Evolutionary conservation across 2,888 invertebrate genomes (phyloP).

Genomic region (Platynereis dumerilii): DNA sequence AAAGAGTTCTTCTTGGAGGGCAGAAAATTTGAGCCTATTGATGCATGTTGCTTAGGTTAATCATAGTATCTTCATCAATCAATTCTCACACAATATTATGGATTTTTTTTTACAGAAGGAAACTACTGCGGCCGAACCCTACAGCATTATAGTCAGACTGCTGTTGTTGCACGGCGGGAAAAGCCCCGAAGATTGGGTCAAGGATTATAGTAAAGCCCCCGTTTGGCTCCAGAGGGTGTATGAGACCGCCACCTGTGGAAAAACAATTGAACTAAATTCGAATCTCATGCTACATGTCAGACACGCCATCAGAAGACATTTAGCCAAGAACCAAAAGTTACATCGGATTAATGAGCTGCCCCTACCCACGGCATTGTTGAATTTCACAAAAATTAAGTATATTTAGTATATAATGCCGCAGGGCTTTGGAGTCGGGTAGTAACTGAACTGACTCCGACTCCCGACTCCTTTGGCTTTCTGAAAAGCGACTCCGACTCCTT

Average conservation of each 20-base stretch:
- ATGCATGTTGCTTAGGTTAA: no score
- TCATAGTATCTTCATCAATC: no score
- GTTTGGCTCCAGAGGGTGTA: constrained; percentile 16
- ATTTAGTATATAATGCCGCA: no score
- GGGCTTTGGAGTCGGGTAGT: no score
- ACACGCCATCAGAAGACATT: constrained; percentile 7
- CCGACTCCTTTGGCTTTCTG: no score
- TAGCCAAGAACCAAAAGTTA: constrained; percentile 7
- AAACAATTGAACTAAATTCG: background rate
- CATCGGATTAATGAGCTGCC: constrained; percentile 12
- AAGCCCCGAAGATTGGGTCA: constrained; percentile 4
- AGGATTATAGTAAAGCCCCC: constrained; percentile 17
- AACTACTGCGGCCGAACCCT: no score
- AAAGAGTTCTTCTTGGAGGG: no score
- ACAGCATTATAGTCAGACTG: constrained; percentile 7
- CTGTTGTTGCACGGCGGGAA: constrained; percentile 13
- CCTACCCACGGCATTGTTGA: constrained; percentile 3
- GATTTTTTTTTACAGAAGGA: no score
- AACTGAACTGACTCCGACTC: no score
- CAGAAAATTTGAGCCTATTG: no score
- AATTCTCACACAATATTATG: no score
- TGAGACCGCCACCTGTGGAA: background rate
- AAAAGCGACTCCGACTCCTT: no score
- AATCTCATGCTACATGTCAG: constrained; percentile 4
- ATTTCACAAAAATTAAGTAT: background rate